These are phyloP conservation scores for Tigriopus japonicus DNA, from an alignment of 1,140 invertebrate genomes.

Conservation along the genomic window DNA sequence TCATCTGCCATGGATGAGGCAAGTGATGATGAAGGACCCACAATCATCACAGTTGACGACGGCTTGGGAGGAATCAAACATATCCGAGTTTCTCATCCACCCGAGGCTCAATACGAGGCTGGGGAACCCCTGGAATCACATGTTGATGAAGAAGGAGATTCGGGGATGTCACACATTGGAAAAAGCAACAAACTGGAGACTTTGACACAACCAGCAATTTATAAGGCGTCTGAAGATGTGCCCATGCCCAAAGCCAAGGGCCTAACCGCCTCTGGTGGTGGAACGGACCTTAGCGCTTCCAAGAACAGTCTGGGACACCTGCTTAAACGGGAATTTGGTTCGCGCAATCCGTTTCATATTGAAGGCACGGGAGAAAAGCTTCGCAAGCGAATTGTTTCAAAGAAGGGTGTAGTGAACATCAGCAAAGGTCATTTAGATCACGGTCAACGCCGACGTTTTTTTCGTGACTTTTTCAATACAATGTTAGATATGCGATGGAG, in stretches of 20 bases:
- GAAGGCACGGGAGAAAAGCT: not conserved
- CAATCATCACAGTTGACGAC: constrained; percentile 3
- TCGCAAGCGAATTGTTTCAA: constrained; percentile 3
- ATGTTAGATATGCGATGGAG: constrained; percentile 55
- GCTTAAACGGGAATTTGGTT: not conserved
- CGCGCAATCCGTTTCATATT: not conserved
- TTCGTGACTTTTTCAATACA: constrained; percentile 9
- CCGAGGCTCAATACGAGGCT: not conserved
- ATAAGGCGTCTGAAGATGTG: too few species aligned
- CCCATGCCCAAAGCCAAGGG: not conserved
- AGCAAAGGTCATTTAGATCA: not conserved
- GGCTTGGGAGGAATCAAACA: constrained; percentile 6
- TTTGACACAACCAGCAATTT: too few species aligned
- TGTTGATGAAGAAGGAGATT: too few species aligned
- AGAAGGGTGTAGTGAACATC: not conserved
- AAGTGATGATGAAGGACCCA: not conserved
- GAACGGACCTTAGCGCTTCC: not conserved
- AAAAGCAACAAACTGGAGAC: too few species aligned
- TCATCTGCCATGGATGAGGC: not conserved
- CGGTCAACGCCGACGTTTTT: not conserved
- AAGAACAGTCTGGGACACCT: not conserved
- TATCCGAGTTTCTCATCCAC: not conserved
- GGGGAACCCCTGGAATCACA: too few species aligned
- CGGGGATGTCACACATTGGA: too few species aligned
- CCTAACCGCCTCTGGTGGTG: not conserved